phyloP scores from a whole-genome alignment of 2,888 invertebrate genomes.

The Danaus chrysippus region DNA sequence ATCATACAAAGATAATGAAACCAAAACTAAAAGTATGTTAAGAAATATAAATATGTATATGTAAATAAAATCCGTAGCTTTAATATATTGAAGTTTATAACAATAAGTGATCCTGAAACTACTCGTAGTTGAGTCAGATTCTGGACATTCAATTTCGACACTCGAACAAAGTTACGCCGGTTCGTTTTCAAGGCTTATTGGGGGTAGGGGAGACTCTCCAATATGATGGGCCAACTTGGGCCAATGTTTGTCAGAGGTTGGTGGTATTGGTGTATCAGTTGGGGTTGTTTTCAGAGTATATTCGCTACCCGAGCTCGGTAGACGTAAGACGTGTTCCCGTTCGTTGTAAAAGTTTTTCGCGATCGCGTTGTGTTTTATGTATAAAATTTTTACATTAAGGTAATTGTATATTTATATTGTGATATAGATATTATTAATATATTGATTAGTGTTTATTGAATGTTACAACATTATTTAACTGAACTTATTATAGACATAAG shows the following conservation, averaged over 20 bases:
- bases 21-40: no score
- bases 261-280: slow-evolving; percentile 24
- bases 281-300: slow-evolving; percentile 31
- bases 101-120: slow-evolving; percentile 20
- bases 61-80: background rate
- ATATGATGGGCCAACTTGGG: slow-evolving; percentile 7
- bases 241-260: slow-evolving; percentile 25
- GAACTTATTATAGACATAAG: no score
- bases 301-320: slow-evolving; percentile 44
- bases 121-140: slow-evolving; percentile 17
- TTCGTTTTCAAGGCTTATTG: slow-evolving; percentile 22
- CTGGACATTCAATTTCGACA: slow-evolving; percentile 25
- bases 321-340: slow-evolving; percentile 49
- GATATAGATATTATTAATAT: background rate
- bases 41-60: background rate
- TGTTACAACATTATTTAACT: background rate
- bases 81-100: slow-evolving; percentile 17
- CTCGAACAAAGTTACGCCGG: slow-evolving; percentile 23
- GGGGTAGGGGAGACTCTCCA: background rate
- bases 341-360: slow-evolving; percentile 34
- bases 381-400: slow-evolving; percentile 12
- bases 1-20: no score
- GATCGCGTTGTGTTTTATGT: slow-evolving; percentile 25
- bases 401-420: slow-evolving; percentile 10
- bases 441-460: background rate